These are phyloP conservation scores for Bombus huntii DNA, from an alignment of 1,140 invertebrate genomes.

Conservation along the genomic window DNA sequence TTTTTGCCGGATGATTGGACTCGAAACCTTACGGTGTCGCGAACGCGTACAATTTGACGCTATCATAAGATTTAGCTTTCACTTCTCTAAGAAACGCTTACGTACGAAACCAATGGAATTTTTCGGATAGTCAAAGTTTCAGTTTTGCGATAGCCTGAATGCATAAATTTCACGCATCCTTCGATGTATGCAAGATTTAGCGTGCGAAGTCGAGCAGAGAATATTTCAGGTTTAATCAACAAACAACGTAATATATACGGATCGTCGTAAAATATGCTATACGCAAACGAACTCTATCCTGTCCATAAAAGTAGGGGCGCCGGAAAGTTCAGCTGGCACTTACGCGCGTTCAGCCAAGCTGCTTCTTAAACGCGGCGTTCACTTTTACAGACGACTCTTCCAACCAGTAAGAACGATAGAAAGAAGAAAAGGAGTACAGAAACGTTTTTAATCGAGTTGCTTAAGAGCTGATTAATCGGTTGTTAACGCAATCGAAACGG, in stretches of 20 bases:
- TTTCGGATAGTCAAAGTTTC: too few relatives aligned
- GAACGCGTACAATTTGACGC: not conserved
- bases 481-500: not conserved
- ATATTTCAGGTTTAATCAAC: slow-evolving; percentile 11
- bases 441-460: not conserved
- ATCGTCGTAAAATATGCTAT: not conserved
- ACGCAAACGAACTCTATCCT: too few relatives aligned
- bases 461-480: not conserved
- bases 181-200: not conserved
- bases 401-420: not conserved
- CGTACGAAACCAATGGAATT: too few relatives aligned
- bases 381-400: not conserved
- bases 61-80: not conserved
- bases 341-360: not conserved
- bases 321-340: not conserved
- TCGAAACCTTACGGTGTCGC: not conserved
- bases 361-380: not conserved
- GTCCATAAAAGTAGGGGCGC: slow-evolving; percentile 9
- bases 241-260: not conserved
- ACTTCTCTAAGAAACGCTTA: not conserved
- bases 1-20: not conserved
- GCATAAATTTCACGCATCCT: not conserved
- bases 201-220: not conserved
- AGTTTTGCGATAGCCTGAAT: not conserved
- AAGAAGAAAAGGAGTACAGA: too few relatives aligned